phyloP scores from a whole-genome alignment of 37 sponge, comb jelly and placozoan species.

The Chondrilla cf. caribensis region DNA sequence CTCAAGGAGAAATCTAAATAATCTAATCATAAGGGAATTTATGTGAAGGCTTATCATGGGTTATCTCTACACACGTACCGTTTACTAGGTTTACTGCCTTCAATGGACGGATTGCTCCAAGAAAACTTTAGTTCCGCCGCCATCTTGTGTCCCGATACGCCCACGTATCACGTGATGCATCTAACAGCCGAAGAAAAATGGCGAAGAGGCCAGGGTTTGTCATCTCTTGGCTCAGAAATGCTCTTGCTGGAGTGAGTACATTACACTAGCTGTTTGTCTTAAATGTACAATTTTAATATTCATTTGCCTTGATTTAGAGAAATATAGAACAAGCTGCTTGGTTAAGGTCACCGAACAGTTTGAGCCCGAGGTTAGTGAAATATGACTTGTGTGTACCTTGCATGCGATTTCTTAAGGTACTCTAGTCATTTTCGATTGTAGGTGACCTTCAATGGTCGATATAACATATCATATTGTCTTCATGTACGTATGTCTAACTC shows the following conservation, averaged over 20 bases:
- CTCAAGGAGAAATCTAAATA: too few species aligned
- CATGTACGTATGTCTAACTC: too few species aligned
- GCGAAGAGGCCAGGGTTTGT: constrained; percentile 56
- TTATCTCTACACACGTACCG: too few species aligned
- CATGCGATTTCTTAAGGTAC: too few species aligned
- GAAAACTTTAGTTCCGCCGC: constrained; percentile 8
- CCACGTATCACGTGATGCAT: background rate
- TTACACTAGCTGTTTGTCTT: background rate
- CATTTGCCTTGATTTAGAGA: background rate
- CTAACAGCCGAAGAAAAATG: background rate
- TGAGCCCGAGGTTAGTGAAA: too few species aligned
- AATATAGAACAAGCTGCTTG: constrained; percentile 14
- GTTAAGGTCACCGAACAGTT: background rate
- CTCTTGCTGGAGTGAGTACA: constrained; percentile 61
- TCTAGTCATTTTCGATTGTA: too few species aligned
- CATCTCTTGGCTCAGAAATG: constrained; percentile 49
- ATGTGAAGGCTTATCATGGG: too few species aligned
- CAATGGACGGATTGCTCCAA: constrained; percentile 22
- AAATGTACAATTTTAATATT: background rate
- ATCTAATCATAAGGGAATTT: too few species aligned
- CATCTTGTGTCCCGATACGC: background rate
- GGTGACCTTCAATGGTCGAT: too few species aligned
- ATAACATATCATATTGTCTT: too few species aligned
- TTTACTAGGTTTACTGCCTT: background rate
- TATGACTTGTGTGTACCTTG: too few species aligned